phyloP scores from a whole-genome alignment of 2,888 invertebrate species.

The Drosophila koepferae region DNA sequence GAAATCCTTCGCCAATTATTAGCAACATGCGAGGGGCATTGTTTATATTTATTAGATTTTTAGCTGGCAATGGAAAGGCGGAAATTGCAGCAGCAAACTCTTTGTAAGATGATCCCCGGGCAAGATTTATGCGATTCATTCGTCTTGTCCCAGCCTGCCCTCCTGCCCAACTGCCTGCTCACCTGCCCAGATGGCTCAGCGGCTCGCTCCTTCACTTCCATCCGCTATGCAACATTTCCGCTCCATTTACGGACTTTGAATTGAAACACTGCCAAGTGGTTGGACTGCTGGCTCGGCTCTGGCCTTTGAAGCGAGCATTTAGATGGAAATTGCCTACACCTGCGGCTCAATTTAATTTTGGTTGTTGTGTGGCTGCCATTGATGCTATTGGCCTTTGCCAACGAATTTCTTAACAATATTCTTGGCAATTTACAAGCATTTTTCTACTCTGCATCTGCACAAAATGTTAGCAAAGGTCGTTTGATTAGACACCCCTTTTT shows the following conservation, averaged over 20 bases:
- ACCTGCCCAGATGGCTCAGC: conserved; percentile 14
- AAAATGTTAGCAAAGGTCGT: not conserved
- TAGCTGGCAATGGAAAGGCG: conserved; percentile 40
- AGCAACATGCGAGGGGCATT: conserved; percentile 60
- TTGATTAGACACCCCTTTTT: too few species aligned
- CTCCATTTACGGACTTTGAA: conserved; percentile 68
- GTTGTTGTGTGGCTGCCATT: conserved; percentile 47
- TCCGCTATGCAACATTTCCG: conserved; percentile 66
- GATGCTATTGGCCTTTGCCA: conserved; percentile 45
- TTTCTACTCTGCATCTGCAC: not conserved
- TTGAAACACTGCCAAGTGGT: conserved; percentile 72
- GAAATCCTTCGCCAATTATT: conserved; percentile 62
- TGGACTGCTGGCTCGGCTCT: conserved; percentile 7
- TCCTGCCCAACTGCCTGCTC: conserved; percentile 9
- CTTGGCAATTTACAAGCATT: conserved; percentile 4
- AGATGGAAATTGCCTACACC: conserved; percentile 79
- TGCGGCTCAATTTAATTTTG: conserved; percentile 79
- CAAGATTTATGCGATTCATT: conserved; percentile 75
- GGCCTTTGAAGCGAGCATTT: conserved; percentile 69
- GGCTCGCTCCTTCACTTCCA: not conserved
- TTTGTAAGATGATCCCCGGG: conserved; percentile 66
- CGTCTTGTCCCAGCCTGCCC: conserved; percentile 56
- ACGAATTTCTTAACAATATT: conserved; percentile 26
- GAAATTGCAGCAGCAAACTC: conserved; percentile 67
- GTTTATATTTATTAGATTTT: conserved; percentile 72